phyloP scores from a whole-genome alignment of 2,888 invertebrate species.

The Cantharis rufa region DNA sequence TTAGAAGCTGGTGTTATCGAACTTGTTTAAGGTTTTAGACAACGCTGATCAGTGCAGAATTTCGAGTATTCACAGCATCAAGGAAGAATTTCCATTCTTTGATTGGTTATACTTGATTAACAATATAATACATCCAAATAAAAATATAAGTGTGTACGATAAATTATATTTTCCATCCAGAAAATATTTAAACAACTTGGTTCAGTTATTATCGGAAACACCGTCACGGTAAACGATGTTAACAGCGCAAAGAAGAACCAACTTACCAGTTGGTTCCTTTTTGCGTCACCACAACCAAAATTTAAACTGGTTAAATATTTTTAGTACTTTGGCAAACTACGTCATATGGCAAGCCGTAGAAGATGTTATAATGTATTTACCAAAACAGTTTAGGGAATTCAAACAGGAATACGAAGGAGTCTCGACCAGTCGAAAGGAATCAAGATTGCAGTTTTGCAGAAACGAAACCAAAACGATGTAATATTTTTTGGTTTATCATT shows the following conservation, averaged over 20 bases:
- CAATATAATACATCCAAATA: conserved; percentile 14
- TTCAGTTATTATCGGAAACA: conserved; percentile 3
- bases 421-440: background rate
- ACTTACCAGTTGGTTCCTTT: too few species aligned
- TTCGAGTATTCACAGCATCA: conserved; percentile 11
- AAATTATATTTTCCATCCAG: conserved; percentile 16
- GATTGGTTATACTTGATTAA: conserved; percentile 18
- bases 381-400: conserved; percentile 7
- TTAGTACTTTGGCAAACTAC: conserved; percentile 18
- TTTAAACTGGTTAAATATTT: background rate
- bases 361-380: conserved; percentile 10
- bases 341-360: conserved; percentile 25
- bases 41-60: conserved; percentile 5
- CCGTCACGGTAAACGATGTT: conserved; percentile 7
- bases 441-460: conserved; percentile 13
- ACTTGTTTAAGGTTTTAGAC: conserved; percentile 9
- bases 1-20: background rate
- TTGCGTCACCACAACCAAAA: too few species aligned
- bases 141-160: conserved; percentile 4
- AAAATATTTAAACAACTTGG: conserved; percentile 10
- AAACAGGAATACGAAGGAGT: background rate
- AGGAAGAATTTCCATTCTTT: conserved; percentile 9
- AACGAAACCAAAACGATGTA: conserved; percentile 11
- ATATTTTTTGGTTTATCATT: background rate
- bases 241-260: too few species aligned